These are phyloP conservation scores for Agrotis segetum DNA, from an alignment of 2,888 invertebrate species.

Conservation along the genomic window DNA sequence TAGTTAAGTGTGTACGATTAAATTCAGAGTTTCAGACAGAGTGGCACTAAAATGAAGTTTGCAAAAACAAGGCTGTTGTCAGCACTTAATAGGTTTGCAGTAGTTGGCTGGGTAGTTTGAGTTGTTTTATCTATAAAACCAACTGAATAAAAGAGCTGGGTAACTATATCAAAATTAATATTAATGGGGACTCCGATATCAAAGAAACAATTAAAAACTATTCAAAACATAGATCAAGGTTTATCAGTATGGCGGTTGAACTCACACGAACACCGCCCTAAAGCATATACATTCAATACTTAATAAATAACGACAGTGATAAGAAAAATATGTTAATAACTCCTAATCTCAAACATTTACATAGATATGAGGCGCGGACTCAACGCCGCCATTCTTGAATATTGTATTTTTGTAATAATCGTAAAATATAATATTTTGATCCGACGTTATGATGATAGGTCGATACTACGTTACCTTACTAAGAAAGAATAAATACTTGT, in stretches of 20 bases:
- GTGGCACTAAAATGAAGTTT: not conserved
- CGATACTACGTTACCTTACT: not conserved
- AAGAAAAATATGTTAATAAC: constrained; percentile 11
- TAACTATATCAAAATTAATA: not conserved
- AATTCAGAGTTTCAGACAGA: not conserved
- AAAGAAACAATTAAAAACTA: constrained; percentile 5
- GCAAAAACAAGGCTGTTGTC: not conserved
- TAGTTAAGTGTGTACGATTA: not conserved
- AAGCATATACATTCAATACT: not conserved
- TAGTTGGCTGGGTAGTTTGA: not conserved
- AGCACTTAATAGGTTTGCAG: not conserved
- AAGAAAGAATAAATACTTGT: no score
- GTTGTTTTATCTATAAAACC: no score
- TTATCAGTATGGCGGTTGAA: not conserved
- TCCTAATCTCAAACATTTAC: constrained; percentile 22
- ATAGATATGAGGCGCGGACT: constrained; percentile 14
- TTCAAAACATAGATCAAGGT: constrained; percentile 4
- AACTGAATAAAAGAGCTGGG: not conserved
- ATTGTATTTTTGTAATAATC: constrained; percentile 18
- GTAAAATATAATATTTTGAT: constrained; percentile 24
- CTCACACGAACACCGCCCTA: not conserved
- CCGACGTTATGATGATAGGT: constrained; percentile 11
- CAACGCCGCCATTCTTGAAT: constrained; percentile 11
- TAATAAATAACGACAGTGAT: constrained; percentile 23
- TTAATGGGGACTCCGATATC: not conserved